Evolutionary conservation across 2,888 invertebrate genomes (phyloP), one percentile per base, ranked within the genome.

Genomic region (Neoaliturus tenellus): DNA sequence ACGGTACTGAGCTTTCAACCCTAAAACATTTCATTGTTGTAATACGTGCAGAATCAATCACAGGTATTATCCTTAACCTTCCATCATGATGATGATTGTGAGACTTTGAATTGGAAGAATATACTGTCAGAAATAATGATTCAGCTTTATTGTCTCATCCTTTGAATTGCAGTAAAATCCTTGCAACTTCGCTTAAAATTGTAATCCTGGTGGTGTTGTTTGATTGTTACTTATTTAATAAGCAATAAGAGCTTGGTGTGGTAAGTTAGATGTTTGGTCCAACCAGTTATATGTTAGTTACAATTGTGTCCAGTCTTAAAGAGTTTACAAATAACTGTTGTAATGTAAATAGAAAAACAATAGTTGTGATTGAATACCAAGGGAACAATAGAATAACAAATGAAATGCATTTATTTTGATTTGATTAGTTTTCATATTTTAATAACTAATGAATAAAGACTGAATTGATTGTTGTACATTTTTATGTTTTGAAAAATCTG

Each of bases 331-430:
- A 12, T 62, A 55, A 55, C 23, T 23, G 25, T 2, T 62, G 62
- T 62, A 62, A 5, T 62, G 62, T 62, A 62, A 5, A 62, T 62
- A 62, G 12, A 14, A 5, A 28, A 62, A 31, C 31, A 6, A 62
- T 62, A 62, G 62, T 62, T 62, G 62, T 62, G 62, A 62, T 62
- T 14, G 12, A 62, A 25, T 62, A 62, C 62, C 62, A 62, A 62
- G 62, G 62, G 62, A 62, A 62, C 62, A 62, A 62, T 62, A 62
- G 20, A n/a, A 51, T 51, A 28, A 31, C 31, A 55, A 55, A 55
- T 48, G 17, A 62, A 62, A 62, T 28, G 62, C 62, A 62, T 62
- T 62, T 62, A 62, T 8, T 10, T 62, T 62, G 62, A 62, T 28
- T 62, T 62, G 25, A 14, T 62, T 28, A 28, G 62, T 62, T 62